A percentile compares a stretch with the other conserved stretches of the same genome.
phyloP scores from a whole-genome alignment of 2,888 invertebrate species.

The Lasioglossum morio region DNA sequence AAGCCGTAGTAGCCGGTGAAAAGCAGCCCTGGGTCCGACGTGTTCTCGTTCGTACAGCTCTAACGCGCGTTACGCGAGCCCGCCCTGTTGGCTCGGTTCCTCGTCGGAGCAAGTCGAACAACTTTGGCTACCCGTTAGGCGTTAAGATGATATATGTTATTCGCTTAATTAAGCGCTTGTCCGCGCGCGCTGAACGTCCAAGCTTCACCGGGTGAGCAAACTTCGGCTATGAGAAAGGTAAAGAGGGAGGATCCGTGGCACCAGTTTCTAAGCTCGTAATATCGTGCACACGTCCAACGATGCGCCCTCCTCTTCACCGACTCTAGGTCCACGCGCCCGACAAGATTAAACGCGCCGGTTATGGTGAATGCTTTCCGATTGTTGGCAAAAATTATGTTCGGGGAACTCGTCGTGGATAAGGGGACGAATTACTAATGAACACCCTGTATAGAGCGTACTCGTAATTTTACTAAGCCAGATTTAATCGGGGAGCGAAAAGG shows the following conservation, averaged over 20 bases:
- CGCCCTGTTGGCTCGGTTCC: conserved; percentile 18
- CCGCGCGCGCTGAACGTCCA: conserved; percentile 71
- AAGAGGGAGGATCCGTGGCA: conserved; percentile 36
- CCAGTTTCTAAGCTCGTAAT: conserved; percentile 50
- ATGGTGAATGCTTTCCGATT: background rate
- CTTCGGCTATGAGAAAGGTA: conserved; percentile 54
- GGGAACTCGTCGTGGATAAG: too few relatives aligned
- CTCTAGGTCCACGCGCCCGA: background rate
- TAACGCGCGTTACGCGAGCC: conserved; percentile 15
- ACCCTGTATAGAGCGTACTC: too few relatives aligned
- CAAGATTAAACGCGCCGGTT: background rate
- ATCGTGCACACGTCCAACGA: conserved; percentile 24
- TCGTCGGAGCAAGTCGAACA: conserved; percentile 46
- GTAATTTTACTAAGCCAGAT: too few relatives aligned
- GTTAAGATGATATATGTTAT: conserved; percentile 82
- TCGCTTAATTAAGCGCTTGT: conserved; percentile 83
- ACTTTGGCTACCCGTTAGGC: conserved; percentile 66
- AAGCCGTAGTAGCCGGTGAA: conserved; percentile 42
- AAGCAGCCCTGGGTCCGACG: conserved; percentile 55
- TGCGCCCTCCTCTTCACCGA: background rate
- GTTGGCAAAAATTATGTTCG: background rate
- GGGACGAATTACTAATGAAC: too few relatives aligned
- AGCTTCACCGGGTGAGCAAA: conserved; percentile 72
- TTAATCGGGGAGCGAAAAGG: background rate
- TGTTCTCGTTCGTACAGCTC: conserved; percentile 13